Percentiles rank a stretch among this genome's conserved stretches.
These are phyloP conservation scores for Epizoanthus scotinus DNA, from an alignment of 92 coral and sea anemone genomes.

Conservation along the genomic window DNA sequence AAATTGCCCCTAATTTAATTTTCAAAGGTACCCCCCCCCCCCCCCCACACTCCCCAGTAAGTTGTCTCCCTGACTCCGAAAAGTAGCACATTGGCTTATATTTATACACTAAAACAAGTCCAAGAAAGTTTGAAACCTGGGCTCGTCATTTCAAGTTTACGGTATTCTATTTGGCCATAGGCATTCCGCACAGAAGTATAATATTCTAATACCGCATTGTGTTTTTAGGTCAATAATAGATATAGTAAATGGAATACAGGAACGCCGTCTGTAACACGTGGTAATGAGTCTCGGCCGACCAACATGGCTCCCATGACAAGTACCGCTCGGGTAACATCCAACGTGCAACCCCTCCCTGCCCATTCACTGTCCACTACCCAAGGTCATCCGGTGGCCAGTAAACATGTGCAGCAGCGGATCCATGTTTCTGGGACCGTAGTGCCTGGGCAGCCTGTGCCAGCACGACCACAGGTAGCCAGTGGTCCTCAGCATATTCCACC, in stretches of 20 bases:
- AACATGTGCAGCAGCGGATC: slow-evolving; percentile 23
- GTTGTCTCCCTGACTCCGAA: too few relatives aligned
- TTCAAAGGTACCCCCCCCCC: too few relatives aligned
- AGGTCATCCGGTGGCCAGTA: background rate
- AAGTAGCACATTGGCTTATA: too few relatives aligned
- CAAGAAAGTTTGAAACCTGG: too few relatives aligned
- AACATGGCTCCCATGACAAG: background rate
- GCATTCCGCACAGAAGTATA: background rate
- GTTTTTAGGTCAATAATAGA: background rate
- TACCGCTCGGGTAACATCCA: slow-evolving; percentile 23
- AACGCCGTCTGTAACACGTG: slow-evolving; percentile 13
- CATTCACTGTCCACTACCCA: background rate
- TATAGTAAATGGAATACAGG: background rate
- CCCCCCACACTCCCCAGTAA: too few relatives aligned
- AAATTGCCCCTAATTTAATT: too few relatives aligned
- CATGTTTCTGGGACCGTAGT: too few relatives aligned
- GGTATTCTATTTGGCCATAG: too few relatives aligned
- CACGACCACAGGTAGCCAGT: slow-evolving; percentile 8
- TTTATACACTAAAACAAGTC: too few relatives aligned
- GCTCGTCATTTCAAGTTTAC: too few relatives aligned
- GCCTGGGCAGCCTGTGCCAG: background rate
- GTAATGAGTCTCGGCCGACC: slow-evolving; percentile 7
- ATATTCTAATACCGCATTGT: background rate
- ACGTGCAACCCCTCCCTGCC: slow-evolving; percentile 12
- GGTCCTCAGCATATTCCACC: background rate